Conservation (phyloP, 2,797 vertebrate genomes). For the Neosilurus mollespiculum region DNA sequence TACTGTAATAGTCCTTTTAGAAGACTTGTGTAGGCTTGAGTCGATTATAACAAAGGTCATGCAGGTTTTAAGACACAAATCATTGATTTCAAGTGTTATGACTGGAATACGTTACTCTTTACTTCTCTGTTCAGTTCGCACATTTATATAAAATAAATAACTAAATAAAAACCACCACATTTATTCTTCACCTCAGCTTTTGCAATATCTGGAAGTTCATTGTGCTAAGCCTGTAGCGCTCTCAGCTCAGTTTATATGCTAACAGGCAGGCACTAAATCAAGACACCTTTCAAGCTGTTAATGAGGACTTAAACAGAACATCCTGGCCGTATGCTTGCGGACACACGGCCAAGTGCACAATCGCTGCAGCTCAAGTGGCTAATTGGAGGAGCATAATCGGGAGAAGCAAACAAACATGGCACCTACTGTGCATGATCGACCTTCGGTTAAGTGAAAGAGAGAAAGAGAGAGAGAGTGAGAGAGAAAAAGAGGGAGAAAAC, state of each 20-base stretch:
- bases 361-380: constrained; percentile 81
- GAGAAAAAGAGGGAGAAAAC: constrained; percentile 14
- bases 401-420: constrained; percentile 75
- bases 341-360: constrained; percentile 81
- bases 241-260: constrained; percentile 64
- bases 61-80: not conserved
- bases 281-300: constrained; percentile 69
- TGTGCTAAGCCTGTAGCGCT: constrained; percentile 64
- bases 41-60: not conserved
- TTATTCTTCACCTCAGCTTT: constrained; percentile 32
- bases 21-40: not conserved
- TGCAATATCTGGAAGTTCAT: constrained; percentile 68
- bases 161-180: not conserved
- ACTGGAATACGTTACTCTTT: not conserved
- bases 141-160: not conserved
- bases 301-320: constrained; percentile 75
- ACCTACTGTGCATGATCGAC: constrained; percentile 79
- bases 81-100: not conserved
- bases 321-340: constrained; percentile 69
- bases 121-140: not conserved
- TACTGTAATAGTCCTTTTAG: not conserved
- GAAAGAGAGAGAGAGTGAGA: constrained; percentile 61
- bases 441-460: constrained; percentile 72
- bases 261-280: constrained; percentile 70
- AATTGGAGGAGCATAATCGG: constrained; percentile 74